These are phyloP conservation scores for Dolichomitus sp. DNA, from an alignment of 2,888 invertebrate genomes.

Conservation along the genomic window DNA sequence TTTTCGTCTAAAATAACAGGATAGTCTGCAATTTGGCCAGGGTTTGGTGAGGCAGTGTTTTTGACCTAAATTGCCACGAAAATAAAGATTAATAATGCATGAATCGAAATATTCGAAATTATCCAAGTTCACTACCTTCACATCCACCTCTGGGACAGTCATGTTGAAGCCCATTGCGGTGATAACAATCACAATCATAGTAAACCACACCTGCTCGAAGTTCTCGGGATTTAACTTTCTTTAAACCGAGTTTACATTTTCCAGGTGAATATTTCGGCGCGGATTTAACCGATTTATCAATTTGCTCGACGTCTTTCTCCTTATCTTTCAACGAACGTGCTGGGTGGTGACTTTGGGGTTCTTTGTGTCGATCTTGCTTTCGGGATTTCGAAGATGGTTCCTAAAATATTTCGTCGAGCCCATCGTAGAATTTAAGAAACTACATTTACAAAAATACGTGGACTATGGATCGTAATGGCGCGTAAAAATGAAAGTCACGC, in stretches of 20 bases:
- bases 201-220: constrained; percentile 87
- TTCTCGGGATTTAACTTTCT: constrained; percentile 87
- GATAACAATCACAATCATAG: constrained; percentile 88
- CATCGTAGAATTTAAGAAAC: background rate
- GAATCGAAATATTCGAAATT: background rate
- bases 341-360: background rate
- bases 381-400: background rate
- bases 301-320: constrained; percentile 4
- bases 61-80: constrained; percentile 21
- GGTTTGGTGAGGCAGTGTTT: constrained; percentile 65
- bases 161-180: constrained; percentile 88
- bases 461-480: constrained; percentile 42
- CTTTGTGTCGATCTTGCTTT: constrained; percentile 14
- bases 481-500: background rate
- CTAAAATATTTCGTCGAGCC: background rate
- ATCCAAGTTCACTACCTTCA: constrained; percentile 80
- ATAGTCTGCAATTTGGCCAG: constrained; percentile 70
- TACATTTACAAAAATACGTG: background rate
- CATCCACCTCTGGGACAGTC: constrained; percentile 88
- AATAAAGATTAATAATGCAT: background rate
- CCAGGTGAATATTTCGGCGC: background rate
- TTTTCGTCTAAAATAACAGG: constrained; percentile 67
- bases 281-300: constrained; percentile 10
- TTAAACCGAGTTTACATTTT: constrained; percentile 62
- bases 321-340: background rate